Base-by-base conservation (phyloP, 2,113 vertebrate genomes). In the Prunella fulvescens region DNA sequence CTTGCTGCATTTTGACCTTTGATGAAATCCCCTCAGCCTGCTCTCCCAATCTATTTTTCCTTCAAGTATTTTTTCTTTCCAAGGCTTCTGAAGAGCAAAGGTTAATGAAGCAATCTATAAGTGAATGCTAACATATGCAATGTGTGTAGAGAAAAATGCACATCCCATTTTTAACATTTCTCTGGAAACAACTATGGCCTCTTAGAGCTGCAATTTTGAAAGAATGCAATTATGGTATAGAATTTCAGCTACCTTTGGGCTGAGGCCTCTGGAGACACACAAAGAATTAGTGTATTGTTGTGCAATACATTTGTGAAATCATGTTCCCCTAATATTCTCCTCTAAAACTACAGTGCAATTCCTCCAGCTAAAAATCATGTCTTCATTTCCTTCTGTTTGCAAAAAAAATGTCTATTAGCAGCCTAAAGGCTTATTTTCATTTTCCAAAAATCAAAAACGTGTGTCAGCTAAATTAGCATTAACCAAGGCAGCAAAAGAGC, bases 211-310 rank as follows among this genome's bases (percentile, higher is more conserved):
- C 92, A 94, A 96, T 96, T 97, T 97, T 81, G 86, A 84, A 92
- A 95, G 96, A 95, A 96, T 87, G 54, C 42, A 93, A 89, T 91
- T 96, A 92, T 70, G 73, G 58, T 72, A 66, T 95, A 96, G 86
- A 94, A 94, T 95, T 97, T 95, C 92, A 96, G 79, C 81, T 95
- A 93, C 88, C 94, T 96, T 95, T 94, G 81, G 78, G n/a, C 50
- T 88, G 66, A 83, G 85, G 79, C 90, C 72, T 94, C 89, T 61
- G 39, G 83, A 95, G 72, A 80, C 84, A 83, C 8, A 95, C 88
- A 93, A 96, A 96, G 90, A 97, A 96, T 97, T 70, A 96, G 92
- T 10, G 16, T 40, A 90, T 88, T 97, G 81, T 94, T 88, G 35
- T 90, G 81, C 6, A 0, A 91, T n/a, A 83, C 60, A 73, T 88